phyloP scores from a whole-genome alignment of 2,113 vertebrate genomes.

The Rhipidura dahli region DNA sequence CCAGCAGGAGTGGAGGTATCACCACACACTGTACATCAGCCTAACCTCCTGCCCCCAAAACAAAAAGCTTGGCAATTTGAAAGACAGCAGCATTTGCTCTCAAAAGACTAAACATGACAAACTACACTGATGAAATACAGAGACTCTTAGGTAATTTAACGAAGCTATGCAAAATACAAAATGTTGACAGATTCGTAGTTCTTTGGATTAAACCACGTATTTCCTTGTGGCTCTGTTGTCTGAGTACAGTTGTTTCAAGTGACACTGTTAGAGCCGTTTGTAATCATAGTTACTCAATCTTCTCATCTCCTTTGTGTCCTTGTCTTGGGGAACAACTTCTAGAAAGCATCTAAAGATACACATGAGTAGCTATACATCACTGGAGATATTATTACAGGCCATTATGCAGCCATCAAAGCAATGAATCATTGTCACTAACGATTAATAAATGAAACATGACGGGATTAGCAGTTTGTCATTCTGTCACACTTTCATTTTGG shows the following conservation, averaged over 20 bases:
- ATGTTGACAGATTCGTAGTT: background rate
- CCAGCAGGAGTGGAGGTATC: background rate
- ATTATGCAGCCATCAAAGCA: background rate
- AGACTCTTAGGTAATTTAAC: background rate
- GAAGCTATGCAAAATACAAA: background rate
- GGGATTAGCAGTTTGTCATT: background rate
- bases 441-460: background rate
- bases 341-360: background rate
- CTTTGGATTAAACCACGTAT: background rate
- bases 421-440: background rate
- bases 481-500: background rate
- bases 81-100: background rate
- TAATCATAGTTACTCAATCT: background rate
- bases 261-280: background rate
- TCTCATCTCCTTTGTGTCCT: background rate
- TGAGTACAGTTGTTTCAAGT: background rate
- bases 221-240: background rate
- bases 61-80: background rate
- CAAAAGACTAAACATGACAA: background rate
- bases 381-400: background rate
- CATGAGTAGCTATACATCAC: background rate
- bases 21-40: background rate
- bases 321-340: background rate
- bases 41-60: background rate
- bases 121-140: background rate